Evolutionary conservation across 2,797 vertebrate species (phyloP).

Genomic region (Siniperca undulata): DNA sequence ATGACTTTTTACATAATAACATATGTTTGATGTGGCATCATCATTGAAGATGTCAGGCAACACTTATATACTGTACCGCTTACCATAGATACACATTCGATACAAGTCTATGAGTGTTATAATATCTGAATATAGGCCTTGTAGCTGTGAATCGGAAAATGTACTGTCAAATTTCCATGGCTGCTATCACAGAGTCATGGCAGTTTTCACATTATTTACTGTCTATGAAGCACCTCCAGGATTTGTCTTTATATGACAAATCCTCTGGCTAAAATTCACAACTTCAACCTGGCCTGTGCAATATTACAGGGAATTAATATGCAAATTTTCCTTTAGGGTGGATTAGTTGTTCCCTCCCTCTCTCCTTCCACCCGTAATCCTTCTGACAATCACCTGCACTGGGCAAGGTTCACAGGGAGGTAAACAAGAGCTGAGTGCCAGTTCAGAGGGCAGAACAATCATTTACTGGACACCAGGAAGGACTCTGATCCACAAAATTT

Average conservation of each 20-base stretch:
- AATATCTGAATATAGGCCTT: background rate
- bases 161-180: background rate
- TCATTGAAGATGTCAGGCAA: background rate
- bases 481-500: background rate
- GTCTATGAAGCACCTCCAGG: slow-evolving; percentile 22
- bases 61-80: background rate
- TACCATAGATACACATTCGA: background rate
- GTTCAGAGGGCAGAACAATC: slow-evolving; percentile 70
- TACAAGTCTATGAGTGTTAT: background rate
- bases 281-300: slow-evolving; percentile 8
- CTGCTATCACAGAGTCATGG: background rate
- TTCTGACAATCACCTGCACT: slow-evolving; percentile 13
- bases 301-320: slow-evolving; percentile 5
- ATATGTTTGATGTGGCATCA: too few species aligned
- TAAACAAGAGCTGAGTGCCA: slow-evolving; percentile 58
- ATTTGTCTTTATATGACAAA: slow-evolving; percentile 29
- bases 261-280: slow-evolving; percentile 14
- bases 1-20: background rate
- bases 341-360: slow-evolving; percentile 10
- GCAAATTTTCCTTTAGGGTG: slow-evolving; percentile 7
- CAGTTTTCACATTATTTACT: slow-evolving; percentile 20
- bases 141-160: background rate
- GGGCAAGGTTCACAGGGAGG: slow-evolving; percentile 69
- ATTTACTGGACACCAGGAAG: slow-evolving; percentile 68
- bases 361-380: background rate